Conservation (phyloP, 2,888 invertebrate species). For the Erebia palarica region DNA sequence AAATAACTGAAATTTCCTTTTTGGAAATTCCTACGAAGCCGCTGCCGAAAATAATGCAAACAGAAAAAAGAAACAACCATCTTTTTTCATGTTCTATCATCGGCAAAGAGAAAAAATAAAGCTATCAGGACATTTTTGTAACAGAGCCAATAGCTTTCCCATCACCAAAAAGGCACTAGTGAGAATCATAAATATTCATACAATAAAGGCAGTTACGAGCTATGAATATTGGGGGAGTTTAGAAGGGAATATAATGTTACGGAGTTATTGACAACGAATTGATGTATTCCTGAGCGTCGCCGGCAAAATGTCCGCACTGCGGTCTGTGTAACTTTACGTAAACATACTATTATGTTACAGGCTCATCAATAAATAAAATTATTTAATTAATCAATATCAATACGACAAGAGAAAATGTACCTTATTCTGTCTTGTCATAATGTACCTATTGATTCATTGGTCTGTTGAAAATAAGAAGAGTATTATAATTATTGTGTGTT, state of each 20-base stretch:
- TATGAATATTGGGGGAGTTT: constrained; percentile 10
- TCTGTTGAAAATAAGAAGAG: too few species aligned
- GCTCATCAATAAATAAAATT: neutral
- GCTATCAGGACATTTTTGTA: neutral
- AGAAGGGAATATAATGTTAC: constrained; percentile 10
- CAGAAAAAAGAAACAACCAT: too few species aligned
- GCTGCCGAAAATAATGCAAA: too few species aligned
- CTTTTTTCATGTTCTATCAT: too few species aligned
- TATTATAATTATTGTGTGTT: too few species aligned
- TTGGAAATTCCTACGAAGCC: too few species aligned
- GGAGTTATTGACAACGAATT: constrained; percentile 29
- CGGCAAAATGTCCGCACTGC: constrained; percentile 43
- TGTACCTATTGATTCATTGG: too few species aligned
- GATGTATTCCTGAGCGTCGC: constrained; percentile 26
- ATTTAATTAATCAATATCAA: neutral
- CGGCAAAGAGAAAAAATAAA: neutral
- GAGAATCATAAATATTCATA: neutral
- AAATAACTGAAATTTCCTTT: too few species aligned
- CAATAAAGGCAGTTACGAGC: constrained; percentile 7
- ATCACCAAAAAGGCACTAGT: neutral
- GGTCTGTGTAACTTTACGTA: constrained; percentile 31
- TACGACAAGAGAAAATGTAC: neutral
- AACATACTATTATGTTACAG: neutral
- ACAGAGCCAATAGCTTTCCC: neutral
- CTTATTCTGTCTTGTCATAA: neutral